phyloP scores from a whole-genome alignment of 2,888 invertebrate species.

The Aleiodes testaceus region DNA sequence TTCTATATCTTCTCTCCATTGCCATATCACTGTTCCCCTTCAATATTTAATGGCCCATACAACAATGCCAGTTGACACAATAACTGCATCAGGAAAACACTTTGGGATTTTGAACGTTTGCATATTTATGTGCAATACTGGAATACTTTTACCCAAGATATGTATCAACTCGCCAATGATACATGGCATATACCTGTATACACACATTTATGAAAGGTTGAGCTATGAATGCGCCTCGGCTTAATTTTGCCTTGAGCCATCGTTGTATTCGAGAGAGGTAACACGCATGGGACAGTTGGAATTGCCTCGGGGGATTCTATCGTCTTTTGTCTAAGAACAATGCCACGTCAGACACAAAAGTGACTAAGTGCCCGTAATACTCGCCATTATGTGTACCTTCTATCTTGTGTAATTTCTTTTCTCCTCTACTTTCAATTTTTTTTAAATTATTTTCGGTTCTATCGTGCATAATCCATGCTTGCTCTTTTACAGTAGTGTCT shows the following conservation, averaged over 20 bases:
- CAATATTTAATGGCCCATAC: neutral
- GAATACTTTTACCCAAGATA: neutral
- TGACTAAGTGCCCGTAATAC: constrained; percentile 70
- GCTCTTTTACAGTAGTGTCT: neutral
- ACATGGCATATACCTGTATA: neutral
- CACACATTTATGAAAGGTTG: constrained; percentile 38
- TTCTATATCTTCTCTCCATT: no score
- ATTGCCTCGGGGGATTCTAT: constrained; percentile 64
- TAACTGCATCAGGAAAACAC: neutral
- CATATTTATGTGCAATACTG: constrained; percentile 36
- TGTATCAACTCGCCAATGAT: neutral
- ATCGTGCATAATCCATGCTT: constrained; percentile 5
- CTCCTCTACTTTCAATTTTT: constrained; percentile 26
- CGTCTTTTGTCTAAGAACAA: constrained; percentile 69
- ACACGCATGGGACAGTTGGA: constrained; percentile 62
- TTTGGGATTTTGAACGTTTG: constrained; percentile 15
- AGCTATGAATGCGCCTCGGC: constrained; percentile 51
- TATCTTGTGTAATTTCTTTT: constrained; percentile 45
- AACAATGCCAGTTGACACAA: neutral
- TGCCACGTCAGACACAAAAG: constrained; percentile 66
- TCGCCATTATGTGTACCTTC: constrained; percentile 62
- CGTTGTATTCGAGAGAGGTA: constrained; percentile 55
- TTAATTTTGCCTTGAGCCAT: constrained; percentile 60
- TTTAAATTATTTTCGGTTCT: constrained; percentile 13
- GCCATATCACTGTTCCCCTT: neutral